phyloP scores from a whole-genome alignment of 2,113 vertebrate genomes.

The Dasyornis broadbenti region DNA sequence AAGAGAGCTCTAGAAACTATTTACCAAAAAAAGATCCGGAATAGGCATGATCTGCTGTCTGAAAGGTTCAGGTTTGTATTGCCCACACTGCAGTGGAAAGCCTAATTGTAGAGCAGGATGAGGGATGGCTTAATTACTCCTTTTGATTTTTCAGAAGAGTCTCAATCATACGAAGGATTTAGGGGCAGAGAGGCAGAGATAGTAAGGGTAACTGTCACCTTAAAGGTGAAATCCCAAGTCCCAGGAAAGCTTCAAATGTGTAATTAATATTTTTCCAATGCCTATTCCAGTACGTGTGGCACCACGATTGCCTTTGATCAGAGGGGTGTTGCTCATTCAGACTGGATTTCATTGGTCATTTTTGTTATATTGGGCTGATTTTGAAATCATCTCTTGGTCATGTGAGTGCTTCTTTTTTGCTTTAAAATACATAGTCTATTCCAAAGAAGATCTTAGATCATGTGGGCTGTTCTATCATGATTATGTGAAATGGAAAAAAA shows the following conservation, averaged over 20 bases:
- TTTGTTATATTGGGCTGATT: background rate
- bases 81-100: background rate
- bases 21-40: background rate
- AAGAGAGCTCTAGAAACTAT: background rate
- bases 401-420: background rate
- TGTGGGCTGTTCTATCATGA: background rate
- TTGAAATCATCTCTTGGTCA: background rate
- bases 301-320: background rate
- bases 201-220: background rate
- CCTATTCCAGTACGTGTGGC: background rate
- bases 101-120: background rate
- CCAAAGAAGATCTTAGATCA: background rate
- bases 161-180: background rate
- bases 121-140: background rate
- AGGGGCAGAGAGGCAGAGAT: background rate
- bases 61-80: background rate
- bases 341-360: background rate
- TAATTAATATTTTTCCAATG: background rate
- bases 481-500: background rate
- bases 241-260: background rate
- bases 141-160: background rate
- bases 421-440: background rate
- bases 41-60: background rate
- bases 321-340: background rate
- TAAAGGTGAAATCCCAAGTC: background rate